Evolutionary conservation across 2,797 vertebrate genomes (phyloP).

Genomic region (Remorina albescens): DNA sequence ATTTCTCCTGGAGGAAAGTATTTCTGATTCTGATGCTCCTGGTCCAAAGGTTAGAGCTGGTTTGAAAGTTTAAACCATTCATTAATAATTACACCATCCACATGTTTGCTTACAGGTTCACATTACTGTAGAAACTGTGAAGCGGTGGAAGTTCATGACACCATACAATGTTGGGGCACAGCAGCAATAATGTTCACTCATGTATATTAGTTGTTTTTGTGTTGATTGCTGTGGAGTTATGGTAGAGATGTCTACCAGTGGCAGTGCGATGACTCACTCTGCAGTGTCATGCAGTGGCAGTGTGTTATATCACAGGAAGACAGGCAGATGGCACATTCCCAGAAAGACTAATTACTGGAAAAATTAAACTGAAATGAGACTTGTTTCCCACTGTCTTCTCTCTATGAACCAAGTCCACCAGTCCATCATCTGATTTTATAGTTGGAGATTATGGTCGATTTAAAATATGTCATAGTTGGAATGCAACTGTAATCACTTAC

Average conservation of each 20-base stretch:
- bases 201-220: neutral
- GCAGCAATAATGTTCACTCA: too few species aligned
- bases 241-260: neutral
- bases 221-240: neutral
- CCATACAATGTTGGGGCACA: too few species aligned
- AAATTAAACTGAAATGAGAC: neutral
- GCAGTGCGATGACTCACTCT: conserved; percentile 42
- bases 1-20: too few species aligned
- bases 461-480: neutral
- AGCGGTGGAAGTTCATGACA: too few species aligned
- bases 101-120: neutral
- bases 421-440: neutral
- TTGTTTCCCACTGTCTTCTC: neutral
- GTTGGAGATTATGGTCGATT: conserved; percentile 2
- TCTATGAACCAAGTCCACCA: too few species aligned
- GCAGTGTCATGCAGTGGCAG: conserved; percentile 15
- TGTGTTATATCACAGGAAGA: conserved; percentile 23
- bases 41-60: neutral
- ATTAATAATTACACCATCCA: neutral
- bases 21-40: too few species aligned
- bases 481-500: neutral
- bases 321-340: conserved; percentile 3
- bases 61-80: neutral
- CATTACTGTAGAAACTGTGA: too few species aligned
- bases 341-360: neutral